A percentile compares a stretch with the other conserved stretches of the same genome.
Conservation (phyloP, 2,113 vertebrate genomes). For the Leptodactylus fuscus region DNA sequence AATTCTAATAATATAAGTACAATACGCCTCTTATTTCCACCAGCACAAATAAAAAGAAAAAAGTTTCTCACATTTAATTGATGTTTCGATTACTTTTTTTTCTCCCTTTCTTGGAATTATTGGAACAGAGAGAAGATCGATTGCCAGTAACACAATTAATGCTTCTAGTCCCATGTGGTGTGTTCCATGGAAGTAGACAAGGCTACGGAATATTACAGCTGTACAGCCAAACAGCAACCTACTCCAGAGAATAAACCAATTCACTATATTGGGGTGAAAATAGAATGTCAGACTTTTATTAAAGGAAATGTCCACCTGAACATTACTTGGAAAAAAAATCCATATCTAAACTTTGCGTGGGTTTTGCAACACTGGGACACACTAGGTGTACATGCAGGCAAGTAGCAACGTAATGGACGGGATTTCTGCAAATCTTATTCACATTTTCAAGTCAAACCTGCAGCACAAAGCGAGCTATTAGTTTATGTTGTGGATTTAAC, state of each 20-base stretch:
- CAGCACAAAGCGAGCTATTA: too few species aligned
- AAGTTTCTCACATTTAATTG: not conserved
- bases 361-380: too few species aligned
- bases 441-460: too few species aligned
- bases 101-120: slow-evolving; percentile 3
- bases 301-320: too few species aligned
- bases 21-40: too few species aligned
- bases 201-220: not conserved
- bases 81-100: not conserved
- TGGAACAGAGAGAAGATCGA: slow-evolving; percentile 19
- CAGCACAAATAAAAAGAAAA: not conserved
- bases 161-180: not conserved
- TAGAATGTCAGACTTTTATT: not conserved
- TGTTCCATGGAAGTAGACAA: not conserved
- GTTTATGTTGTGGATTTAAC: too few species aligned
- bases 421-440: too few species aligned
- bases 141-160: slow-evolving; percentile 18
- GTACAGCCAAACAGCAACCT: not conserved
- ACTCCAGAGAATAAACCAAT: not conserved
- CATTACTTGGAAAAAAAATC: too few species aligned
- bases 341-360: too few species aligned
- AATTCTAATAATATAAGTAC: too few species aligned
- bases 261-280: not conserved
- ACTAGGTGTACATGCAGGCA: too few species aligned
- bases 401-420: too few species aligned